phyloP scores from a whole-genome alignment of 2,888 invertebrate species.

The Uloborus plumipes region DNA sequence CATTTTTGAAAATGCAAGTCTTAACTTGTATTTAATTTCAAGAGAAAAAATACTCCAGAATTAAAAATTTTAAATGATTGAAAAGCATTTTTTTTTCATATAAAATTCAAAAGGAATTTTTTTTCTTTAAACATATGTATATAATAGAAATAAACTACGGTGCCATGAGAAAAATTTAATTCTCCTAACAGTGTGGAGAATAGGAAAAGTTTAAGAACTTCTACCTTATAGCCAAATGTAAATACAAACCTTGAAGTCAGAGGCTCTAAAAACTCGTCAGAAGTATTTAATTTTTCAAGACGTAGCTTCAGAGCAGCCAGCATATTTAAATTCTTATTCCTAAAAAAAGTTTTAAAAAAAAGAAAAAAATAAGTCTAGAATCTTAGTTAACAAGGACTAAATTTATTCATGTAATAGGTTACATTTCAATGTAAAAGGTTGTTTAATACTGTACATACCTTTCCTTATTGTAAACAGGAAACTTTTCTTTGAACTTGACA shows the following conservation, averaged over 20 bases:
- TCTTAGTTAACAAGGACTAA: not conserved
- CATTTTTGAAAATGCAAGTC: no score
- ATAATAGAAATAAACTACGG: no score
- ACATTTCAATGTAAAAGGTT: not conserved
- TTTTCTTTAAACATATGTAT: no score
- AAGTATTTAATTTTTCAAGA: constrained; percentile 28
- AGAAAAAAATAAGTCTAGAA: not conserved
- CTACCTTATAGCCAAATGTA: no score
- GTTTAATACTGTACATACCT: constrained; percentile 26
- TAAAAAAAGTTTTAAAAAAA: constrained; percentile 19
- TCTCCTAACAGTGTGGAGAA: no score
- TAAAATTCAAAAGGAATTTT: no score
- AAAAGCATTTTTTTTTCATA: no score
- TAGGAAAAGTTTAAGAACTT: no score
- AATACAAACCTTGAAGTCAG: constrained; percentile 22
- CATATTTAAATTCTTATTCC: constrained; percentile 51
- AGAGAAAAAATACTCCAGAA: no score
- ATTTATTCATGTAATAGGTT: not conserved
- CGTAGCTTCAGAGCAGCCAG: constrained; percentile 33
- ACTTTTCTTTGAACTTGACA: constrained; percentile 66
- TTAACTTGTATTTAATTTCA: no score
- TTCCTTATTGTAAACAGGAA: constrained; percentile 62
- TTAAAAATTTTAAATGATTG: no score
- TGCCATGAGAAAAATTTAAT: no score
- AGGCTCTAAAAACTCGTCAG: constrained; percentile 41